Conservation (phyloP, 2,113 vertebrate genomes). For the Cinclus cinclus region DNA sequence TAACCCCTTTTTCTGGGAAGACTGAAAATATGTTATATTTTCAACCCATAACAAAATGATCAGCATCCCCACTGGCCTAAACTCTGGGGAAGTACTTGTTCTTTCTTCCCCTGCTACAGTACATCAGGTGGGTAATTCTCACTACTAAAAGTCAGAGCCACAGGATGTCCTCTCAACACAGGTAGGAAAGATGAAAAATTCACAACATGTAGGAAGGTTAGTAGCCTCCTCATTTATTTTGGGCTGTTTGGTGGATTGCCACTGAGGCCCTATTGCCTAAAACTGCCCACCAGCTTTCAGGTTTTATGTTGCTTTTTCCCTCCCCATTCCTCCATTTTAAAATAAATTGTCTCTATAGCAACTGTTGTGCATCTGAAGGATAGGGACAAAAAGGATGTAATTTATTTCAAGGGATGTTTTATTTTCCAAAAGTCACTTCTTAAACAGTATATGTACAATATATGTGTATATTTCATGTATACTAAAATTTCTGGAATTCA, state of each 20-base stretch:
- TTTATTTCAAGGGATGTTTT: neutral
- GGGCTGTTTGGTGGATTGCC: neutral
- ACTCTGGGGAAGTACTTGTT: neutral
- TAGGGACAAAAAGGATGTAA: fast-evolving
- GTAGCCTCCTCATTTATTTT: neutral
- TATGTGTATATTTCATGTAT: fast-evolving
- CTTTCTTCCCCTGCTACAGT: neutral
- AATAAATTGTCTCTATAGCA: neutral
- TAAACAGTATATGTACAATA: neutral
- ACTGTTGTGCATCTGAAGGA: neutral
- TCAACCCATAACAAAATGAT: neutral
- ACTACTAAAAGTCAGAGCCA: neutral
- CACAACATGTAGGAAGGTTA: neutral
- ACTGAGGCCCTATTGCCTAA: neutral
- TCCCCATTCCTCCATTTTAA: neutral
- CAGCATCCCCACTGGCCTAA: neutral
- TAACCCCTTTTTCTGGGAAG: neutral
- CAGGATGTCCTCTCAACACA: neutral
- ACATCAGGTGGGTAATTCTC: neutral
- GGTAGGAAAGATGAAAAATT: neutral
- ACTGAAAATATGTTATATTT: neutral
- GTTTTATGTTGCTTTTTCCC: neutral
- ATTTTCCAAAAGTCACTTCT: neutral
- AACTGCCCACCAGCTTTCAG: neutral
- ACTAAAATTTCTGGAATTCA: neutral